These are phyloP conservation scores for Cerastoderma edule DNA, from an alignment of 2,888 invertebrate genomes.

Conservation along the genomic window DNA sequence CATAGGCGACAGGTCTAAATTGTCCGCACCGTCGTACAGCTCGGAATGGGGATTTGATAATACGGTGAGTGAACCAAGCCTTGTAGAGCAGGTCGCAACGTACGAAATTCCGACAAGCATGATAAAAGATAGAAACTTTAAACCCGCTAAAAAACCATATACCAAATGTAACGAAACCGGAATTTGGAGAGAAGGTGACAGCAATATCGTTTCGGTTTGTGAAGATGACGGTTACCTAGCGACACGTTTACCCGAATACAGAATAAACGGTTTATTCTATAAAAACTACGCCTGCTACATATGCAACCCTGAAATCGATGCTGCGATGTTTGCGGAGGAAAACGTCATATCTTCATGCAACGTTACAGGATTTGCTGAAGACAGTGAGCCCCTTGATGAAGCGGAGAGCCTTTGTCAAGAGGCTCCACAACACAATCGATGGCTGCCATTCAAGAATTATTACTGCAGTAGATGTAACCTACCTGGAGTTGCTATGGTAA, in stretches of 20 bases:
- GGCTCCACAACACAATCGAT: slow-evolving; percentile 1
- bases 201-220: neutral
- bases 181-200: neutral
- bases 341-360: slow-evolving; percentile 16
- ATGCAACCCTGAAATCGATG: slow-evolving; percentile 33
- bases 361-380: neutral
- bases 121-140: neutral
- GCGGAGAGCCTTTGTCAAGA: slow-evolving; percentile 18
- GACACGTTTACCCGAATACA: slow-evolving; percentile 13
- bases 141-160: neutral
- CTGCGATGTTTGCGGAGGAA: neutral
- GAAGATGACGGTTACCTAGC: neutral
- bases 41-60: too few relatives aligned
- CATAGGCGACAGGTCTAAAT: too few relatives aligned
- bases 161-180: slow-evolving; percentile 32
- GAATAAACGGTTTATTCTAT: slow-evolving; percentile 19
- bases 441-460: slow-evolving; percentile 35
- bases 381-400: neutral
- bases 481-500: neutral
- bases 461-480: slow-evolving; percentile 33
- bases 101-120: neutral
- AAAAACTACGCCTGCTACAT: slow-evolving; percentile 36
- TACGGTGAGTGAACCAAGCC: too few relatives aligned
- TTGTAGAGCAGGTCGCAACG: too few relatives aligned
- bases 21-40: too few relatives aligned